Percentiles rank a stretch among this genome's conserved stretches.
These are phyloP conservation scores for Rhombomys opimus DNA, from an alignment of 2,113 vertebrate genomes.

Conservation along the genomic window DNA sequence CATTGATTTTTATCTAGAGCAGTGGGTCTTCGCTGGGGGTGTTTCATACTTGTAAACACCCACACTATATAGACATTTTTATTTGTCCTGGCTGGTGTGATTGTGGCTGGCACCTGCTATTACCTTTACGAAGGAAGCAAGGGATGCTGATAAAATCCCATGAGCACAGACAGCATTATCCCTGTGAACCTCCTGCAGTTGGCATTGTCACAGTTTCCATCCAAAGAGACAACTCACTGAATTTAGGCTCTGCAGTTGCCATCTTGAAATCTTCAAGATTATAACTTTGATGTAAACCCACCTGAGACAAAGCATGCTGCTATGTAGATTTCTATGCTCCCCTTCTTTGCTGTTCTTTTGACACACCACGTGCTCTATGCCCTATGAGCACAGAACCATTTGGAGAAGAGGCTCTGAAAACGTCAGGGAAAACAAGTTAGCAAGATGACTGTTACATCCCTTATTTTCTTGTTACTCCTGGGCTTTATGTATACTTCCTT, in stretches of 20 bases:
- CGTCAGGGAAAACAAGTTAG: not conserved
- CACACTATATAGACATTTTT: not conserved
- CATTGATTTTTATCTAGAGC: not conserved
- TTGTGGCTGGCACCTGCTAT: not conserved
- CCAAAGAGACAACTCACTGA: not conserved
- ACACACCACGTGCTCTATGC: not conserved
- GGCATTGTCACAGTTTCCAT: no score
- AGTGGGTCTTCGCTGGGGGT: not conserved
- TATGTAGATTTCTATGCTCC: accelerated
- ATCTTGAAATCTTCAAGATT: not conserved
- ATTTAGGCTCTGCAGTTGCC: not conserved
- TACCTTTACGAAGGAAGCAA: not conserved
- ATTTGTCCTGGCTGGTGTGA: not conserved
- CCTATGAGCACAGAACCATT: not conserved
- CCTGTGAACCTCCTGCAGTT: not conserved
- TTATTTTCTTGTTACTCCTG: not conserved
- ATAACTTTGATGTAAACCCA: not conserved
- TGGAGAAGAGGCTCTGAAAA: not conserved
- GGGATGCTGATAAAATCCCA: not conserved
- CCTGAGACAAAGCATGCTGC: not conserved
- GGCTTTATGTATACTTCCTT: not conserved
- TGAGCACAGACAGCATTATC: not conserved
- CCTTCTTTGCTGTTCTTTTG: not conserved
- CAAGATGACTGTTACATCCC: not conserved
- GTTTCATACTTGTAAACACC: not conserved